Evolutionary conservation across 2,888 invertebrate species (phyloP).

Genomic region (Drosophila anomelani): DNA sequence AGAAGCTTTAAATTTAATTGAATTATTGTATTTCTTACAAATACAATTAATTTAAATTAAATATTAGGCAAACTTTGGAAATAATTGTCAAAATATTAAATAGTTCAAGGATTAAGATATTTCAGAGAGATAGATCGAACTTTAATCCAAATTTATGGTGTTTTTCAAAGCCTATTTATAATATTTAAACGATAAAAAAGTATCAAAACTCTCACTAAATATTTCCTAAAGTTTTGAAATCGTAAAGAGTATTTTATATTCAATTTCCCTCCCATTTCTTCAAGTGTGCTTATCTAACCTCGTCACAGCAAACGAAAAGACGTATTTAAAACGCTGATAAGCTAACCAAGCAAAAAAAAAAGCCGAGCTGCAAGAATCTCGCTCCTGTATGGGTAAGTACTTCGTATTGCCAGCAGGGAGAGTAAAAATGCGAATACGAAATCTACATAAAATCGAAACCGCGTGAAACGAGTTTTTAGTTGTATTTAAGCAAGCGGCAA

Average conservation of each 20-base stretch:
- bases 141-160: too few relatives aligned
- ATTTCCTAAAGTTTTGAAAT: not conserved
- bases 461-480: conserved; percentile 78
- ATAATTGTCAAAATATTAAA: too few relatives aligned
- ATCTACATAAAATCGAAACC: conserved; percentile 64
- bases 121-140: too few relatives aligned
- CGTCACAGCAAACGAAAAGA: conserved; percentile 64
- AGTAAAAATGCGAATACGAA: conserved; percentile 57
- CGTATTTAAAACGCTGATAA: conserved; percentile 75
- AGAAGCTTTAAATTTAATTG: not conserved
- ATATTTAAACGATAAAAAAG: not conserved
- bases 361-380: conserved; percentile 69
- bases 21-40: too few relatives aligned
- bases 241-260: not conserved
- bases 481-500: conserved; percentile 69
- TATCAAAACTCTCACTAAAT: not conserved
- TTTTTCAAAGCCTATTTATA: too few relatives aligned
- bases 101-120: too few relatives aligned
- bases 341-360: conserved; percentile 46
- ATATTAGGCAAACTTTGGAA: too few relatives aligned
- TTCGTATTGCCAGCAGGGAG: conserved; percentile 13
- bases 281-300: conserved; percentile 13
- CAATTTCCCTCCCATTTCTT: not conserved
- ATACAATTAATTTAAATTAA: too few relatives aligned
- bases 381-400: conserved; percentile 29